Evolutionary conservation across 2,113 vertebrate genomes (phyloP).

Genomic region (Mobula hypostoma): DNA sequence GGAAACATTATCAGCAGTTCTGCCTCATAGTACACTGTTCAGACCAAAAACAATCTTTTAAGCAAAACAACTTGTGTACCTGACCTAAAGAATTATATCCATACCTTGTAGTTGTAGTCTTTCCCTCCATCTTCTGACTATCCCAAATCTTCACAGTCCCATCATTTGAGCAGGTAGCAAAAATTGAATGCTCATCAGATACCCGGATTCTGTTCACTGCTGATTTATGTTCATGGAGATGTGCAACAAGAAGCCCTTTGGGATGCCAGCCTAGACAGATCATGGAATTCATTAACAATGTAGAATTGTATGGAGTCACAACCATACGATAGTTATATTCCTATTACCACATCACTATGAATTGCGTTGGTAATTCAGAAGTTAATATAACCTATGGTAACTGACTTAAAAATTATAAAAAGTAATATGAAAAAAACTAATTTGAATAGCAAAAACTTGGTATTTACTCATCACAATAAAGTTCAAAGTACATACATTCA

Average conservation of each 20-base stretch:
- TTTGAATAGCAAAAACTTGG: neutral
- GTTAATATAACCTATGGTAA: neutral
- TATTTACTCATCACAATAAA: neutral
- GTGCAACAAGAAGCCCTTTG: slow-evolving; percentile 87
- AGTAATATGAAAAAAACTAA: neutral
- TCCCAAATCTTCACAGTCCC: slow-evolving; percentile 97
- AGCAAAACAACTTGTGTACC: neutral
- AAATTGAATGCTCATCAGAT: slow-evolving; percentile 91
- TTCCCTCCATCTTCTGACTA: slow-evolving; percentile 98
- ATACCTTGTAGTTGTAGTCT: slow-evolving; percentile 93
- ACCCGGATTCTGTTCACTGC: slow-evolving; percentile 88
- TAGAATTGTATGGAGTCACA: neutral
- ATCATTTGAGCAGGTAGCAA: slow-evolving; percentile 93
- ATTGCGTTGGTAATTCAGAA: neutral
- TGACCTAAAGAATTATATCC: no score
- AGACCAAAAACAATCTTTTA: neutral
- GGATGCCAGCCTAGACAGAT: slow-evolving; percentile 80
- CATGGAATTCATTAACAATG: neutral
- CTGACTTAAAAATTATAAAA: neutral
- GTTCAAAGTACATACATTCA: no score
- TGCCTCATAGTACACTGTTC: no score
- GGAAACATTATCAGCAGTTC: no score
- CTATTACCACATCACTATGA: neutral
- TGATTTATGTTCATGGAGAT: slow-evolving; percentile 94
- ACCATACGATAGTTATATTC: neutral